Evolutionary conservation across 92 coral and sea anemone genomes (phyloP), one percentile per base, ranked within the genome.

Genomic region (Bergia sp.): DNA sequence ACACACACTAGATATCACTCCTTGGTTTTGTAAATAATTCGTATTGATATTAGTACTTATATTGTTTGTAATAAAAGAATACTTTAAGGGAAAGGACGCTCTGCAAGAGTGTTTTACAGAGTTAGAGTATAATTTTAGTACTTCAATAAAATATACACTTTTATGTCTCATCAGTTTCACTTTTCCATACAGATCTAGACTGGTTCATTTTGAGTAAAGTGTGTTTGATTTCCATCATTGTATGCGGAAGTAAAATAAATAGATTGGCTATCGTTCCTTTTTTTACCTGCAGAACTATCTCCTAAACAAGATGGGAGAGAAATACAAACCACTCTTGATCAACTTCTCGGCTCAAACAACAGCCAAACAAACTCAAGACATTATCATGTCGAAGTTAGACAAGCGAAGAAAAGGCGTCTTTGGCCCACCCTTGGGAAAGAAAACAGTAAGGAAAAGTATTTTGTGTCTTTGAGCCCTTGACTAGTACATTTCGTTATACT

Each of bases 281-380:
- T 79, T 73, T 69, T 81, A 36, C 57, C n/a, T 37, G 39, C 89
- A 97, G 99, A 97, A 95, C 90, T 97, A 95, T 88, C 94, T 97
- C 76, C 89, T 97, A 88, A 97, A 95, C 94, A 97, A 94, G 79
- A 91, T 97, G 39, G 86, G 92, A 11, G 98, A 97, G 73, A 95
- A 92, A 36, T 97, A 94, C 98, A 97, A 95, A 86, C 99, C 99
- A 18, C 91, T 95, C 69, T 86, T 97, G 90, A 95, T 97, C 89
- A 97, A 97, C 89, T 97, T 97, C 94, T 97, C 99, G 61, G 99
- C 99, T 23, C 99, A 97, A 76, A 97, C 99, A 45, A 97, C 98
- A 37, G 99, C 99, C 74, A 95, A 94, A 83, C 99, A 97, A 89
- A 97, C 99, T 36, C 99, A 97, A 85, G 99, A 97, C 86, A 97